Percentiles rank a stretch among this genome's conserved stretches.
These are phyloP conservation scores for Notothenia rossii DNA, from an alignment of 2,113 vertebrate genomes.

Conservation along the genomic window DNA sequence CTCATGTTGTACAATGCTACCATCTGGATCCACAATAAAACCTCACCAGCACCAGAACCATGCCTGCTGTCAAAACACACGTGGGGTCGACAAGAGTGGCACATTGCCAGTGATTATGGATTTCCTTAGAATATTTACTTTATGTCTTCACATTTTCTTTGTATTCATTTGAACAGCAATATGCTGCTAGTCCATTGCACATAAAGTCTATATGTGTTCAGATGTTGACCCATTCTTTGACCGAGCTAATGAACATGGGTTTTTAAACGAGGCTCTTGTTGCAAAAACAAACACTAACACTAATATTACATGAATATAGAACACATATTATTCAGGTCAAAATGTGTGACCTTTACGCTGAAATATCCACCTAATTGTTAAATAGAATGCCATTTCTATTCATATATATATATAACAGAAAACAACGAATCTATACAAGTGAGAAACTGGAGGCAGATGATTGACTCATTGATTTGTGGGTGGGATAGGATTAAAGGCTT, in stretches of 20 bases:
- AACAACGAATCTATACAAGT: background rate
- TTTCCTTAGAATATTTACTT: background rate
- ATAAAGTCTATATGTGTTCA: background rate
- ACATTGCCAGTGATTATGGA: background rate
- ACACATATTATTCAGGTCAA: background rate
- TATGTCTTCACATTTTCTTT: background rate
- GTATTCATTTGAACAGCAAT: background rate
- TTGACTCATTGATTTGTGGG: too few species aligned
- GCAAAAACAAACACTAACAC: background rate
- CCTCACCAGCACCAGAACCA: background rate
- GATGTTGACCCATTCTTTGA: background rate
- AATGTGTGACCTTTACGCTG: background rate
- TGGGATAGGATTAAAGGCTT: too few species aligned
- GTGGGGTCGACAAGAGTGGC: background rate
- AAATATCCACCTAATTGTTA: background rate
- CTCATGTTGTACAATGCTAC: slow-evolving; percentile 45
- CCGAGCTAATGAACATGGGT: background rate
- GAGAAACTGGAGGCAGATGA: background rate
- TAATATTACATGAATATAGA: background rate
- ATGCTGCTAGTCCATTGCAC: background rate
- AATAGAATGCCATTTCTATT: background rate
- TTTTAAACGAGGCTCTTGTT: background rate
- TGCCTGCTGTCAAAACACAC: background rate
- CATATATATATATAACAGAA: background rate
- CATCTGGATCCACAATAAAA: slow-evolving; percentile 51